These are phyloP conservation scores for Globia sparganii DNA, from an alignment of 2,888 invertebrate species.

Conservation along the genomic window DNA sequence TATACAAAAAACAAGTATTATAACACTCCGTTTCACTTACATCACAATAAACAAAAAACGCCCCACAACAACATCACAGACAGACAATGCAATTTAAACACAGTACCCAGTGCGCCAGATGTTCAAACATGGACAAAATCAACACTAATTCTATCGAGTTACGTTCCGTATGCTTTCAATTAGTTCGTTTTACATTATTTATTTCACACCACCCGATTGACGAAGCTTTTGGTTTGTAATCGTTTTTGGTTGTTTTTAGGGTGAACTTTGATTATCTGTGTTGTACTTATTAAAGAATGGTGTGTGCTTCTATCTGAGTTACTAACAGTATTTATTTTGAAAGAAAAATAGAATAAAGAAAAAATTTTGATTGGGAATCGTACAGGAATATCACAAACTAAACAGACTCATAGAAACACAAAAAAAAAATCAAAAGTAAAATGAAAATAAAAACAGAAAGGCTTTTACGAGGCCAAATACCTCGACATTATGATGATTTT, in stretches of 20 bases:
- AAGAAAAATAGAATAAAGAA: too few relatives aligned
- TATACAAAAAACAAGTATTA: background rate
- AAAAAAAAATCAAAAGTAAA: too few relatives aligned
- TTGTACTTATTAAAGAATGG: background rate
- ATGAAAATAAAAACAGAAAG: too few relatives aligned
- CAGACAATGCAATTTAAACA: slow-evolving; percentile 77
- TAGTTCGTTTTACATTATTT: slow-evolving; percentile 67
- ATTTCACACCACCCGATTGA: slow-evolving; percentile 64
- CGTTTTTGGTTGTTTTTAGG: slow-evolving; percentile 39
- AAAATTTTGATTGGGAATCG: too few relatives aligned
- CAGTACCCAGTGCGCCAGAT: slow-evolving; percentile 76
- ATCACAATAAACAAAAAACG: slow-evolving; percentile 58
- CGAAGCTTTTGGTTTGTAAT: slow-evolving; percentile 33
- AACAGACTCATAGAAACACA: too few relatives aligned
- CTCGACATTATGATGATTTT: background rate
- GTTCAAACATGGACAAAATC: slow-evolving; percentile 78
- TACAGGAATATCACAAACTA: too few relatives aligned
- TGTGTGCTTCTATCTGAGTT: background rate
- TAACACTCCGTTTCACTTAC: slow-evolving; percentile 42
- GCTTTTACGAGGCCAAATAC: too few relatives aligned
- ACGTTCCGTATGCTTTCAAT: slow-evolving; percentile 67
- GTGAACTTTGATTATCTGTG: slow-evolving; percentile 4
- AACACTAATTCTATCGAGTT: slow-evolving; percentile 78
- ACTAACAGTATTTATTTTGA: background rate
- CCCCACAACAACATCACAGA: slow-evolving; percentile 68